phyloP scores from a whole-genome alignment of 2,888 invertebrate species.

The Sinhomidia bicolor region DNA sequence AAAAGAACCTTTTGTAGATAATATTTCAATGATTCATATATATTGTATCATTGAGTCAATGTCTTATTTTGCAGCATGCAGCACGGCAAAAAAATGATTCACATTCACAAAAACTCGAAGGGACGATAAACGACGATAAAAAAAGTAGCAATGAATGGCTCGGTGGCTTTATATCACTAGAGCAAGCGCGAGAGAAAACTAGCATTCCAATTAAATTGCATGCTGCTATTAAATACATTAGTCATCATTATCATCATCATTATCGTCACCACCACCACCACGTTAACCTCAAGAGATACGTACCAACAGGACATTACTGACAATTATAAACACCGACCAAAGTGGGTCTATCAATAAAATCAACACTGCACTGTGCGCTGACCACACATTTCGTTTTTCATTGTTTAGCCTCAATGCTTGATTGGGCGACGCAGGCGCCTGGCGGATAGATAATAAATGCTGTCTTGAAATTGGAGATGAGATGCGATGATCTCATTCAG shows the following conservation, averaged over 20 bases:
- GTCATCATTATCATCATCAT: neutral
- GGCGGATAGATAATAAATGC: neutral
- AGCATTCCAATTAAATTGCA: neutral
- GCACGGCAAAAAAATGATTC: neutral
- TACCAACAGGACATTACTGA: neutral
- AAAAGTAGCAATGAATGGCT: neutral
- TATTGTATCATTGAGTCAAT: neutral
- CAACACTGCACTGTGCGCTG: neutral
- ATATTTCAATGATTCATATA: neutral
- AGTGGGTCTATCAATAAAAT: slow-evolving; percentile 56
- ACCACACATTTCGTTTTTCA: slow-evolving; percentile 14
- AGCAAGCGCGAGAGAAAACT: slow-evolving; percentile 12
- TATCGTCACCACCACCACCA: slow-evolving; percentile 6
- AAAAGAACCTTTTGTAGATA: neutral
- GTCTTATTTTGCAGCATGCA: neutral
- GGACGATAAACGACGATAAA: neutral
- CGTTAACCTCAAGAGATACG: neutral
- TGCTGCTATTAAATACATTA: too few relatives aligned
- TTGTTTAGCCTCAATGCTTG: neutral
- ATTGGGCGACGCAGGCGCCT: neutral
- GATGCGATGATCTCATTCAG: slow-evolving; percentile 41
- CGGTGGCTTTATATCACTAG: neutral
- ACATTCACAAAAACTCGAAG: neutral
- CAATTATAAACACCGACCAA: slow-evolving; percentile 38
- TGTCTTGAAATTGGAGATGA: neutral